Evolutionary conservation across 2,888 invertebrate genomes (phyloP), one percentile per base, ranked within the genome.

Genomic region (Eilema griseolum): DNA sequence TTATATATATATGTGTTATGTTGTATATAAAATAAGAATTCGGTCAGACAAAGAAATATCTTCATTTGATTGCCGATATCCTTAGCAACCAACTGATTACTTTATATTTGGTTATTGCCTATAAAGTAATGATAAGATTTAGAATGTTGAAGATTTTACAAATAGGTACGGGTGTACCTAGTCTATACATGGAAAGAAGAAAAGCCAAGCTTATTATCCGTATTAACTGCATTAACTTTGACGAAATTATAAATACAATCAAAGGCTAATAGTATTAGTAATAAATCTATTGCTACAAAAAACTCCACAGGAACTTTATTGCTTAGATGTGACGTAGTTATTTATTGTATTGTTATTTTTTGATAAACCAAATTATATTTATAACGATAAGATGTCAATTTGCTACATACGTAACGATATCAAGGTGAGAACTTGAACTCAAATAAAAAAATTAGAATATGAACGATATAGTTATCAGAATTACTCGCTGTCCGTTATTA

Each of bases 251-350:
- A 28, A 59, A 26, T 59, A 26, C 23, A 16, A 59, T 26, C 5
- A 11, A 59, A 5, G 3, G 41, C 14, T 41, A 14, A 41, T 41
- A 41, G 41, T 41, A 41, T 41, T 41, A 41, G 2, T 3, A 41
- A 41, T 41, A 41, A 41, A 16, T 24, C 26, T 26, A 59, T 59
- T 59, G 26, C 1, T 16, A 59, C 7, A 26, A 26, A 26, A n/a
- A 59, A 28, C 26, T 59, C 59, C 8, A 8, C 28, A 24, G 16
- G 7, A 59, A 59, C 11, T 26, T 59, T 28, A 28, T 59, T 23
- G 16, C 7, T 20, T 16, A 14, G 59, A 59, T 59, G 69, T 56
- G 37, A 68, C 65, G 64, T 63, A 61, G 67, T 5, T 4, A n/a
- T 52, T 52, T 52, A 52, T 52, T n/a, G n/a, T 10, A 52, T 52